Base-by-base conservation (phyloP, 2,888 invertebrate species). In the Mesorhabditis belari region DNA sequence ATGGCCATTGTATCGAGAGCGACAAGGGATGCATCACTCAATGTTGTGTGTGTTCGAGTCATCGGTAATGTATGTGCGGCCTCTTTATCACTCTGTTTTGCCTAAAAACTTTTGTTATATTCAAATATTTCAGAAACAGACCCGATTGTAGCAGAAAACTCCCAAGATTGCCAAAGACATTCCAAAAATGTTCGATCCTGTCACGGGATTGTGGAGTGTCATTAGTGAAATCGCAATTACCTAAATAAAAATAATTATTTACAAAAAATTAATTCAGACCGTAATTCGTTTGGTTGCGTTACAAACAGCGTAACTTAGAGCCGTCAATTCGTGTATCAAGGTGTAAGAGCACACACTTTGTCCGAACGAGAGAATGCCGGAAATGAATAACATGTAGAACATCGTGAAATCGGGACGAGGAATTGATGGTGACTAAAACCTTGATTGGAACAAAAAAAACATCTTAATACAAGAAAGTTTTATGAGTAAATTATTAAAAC, bases 271-370 rank as follows among this genome's bases (percentile, higher is more conserved):
- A n/a, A n/a, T 6, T 21, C 51, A 9, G 6, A 50, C 55, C 12
- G 60, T 64, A 72, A 92, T 91, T 75, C 94, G 86, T 84, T 95
- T 95, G 58, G 92, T 91, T 26, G 92, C 91, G 83, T 91, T 94
- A 58, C 92, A 92, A 61, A 95, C 93, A 0, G 93, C 92, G 83
- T 95, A 95, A 0, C 92, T 91, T 29, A 95, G 85, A 49, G 95
- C 92, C n/a, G 92, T 88, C 49, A 95, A 91, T 74, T 84, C 74
- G 58, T 91, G 90, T 72, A 96, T 86, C 59, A 95, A 89, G 73
- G 90, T 91, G 84, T 95, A 95, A 0, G 95, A 95, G 58, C 92
- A 87, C 76, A 93, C 88, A 81, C 94, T 96, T 84, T 95, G 95
- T 73, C 91, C 84, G 89, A 93, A 95, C 81, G 90, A 92, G 70